These are phyloP conservation scores for Pachyseris speciosa DNA, from an alignment of 64 coral and sea anemone species.

Conservation along the genomic window DNA sequence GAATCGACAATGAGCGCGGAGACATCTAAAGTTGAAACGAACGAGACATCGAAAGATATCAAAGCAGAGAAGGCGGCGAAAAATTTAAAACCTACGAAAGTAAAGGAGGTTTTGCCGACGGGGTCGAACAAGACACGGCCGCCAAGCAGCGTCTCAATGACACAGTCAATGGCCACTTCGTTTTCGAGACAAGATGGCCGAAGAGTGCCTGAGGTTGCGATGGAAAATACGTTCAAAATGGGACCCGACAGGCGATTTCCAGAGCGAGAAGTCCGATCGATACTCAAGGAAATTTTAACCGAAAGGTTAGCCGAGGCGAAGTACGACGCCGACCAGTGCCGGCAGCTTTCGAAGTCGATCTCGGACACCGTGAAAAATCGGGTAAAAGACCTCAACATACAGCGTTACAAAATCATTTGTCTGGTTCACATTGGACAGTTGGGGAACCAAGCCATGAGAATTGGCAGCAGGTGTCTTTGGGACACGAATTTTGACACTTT, in stretches of 20 bases:
- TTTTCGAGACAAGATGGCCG: slow-evolving; percentile 56
- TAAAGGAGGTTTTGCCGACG: neutral
- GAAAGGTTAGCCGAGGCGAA: slow-evolving; percentile 73
- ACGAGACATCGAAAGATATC: neutral
- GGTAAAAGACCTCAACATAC: slow-evolving; percentile 83
- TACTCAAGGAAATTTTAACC: slow-evolving; percentile 81
- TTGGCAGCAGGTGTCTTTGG: slow-evolving; percentile 97
- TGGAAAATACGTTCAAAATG: slow-evolving; percentile 91
- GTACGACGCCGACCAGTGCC: slow-evolving; percentile 83
- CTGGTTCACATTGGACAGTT: slow-evolving; percentile 91
- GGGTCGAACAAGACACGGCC: slow-evolving; percentile 15
- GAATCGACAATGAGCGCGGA: slow-evolving; percentile 15
- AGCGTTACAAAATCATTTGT: slow-evolving; percentile 89
- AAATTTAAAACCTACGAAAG: slow-evolving; percentile 58
- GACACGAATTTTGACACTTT: slow-evolving; percentile 81
- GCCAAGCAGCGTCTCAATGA: slow-evolving; percentile 21
- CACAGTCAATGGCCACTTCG: slow-evolving; percentile 6
- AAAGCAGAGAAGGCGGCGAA: slow-evolving; percentile 79
- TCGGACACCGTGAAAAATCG: slow-evolving; percentile 83
- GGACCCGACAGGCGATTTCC: slow-evolving; percentile 80
- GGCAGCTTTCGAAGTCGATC: slow-evolving; percentile 84
- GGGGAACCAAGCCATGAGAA: slow-evolving; percentile 73
- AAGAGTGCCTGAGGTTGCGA: slow-evolving; percentile 1
- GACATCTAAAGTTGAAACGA: neutral
- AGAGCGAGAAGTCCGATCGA: slow-evolving; percentile 43